Evolutionary conservation across 2,888 invertebrate species (phyloP), one percentile per base, ranked within the genome.

Genomic region (Taphrorychus bicolor): DNA sequence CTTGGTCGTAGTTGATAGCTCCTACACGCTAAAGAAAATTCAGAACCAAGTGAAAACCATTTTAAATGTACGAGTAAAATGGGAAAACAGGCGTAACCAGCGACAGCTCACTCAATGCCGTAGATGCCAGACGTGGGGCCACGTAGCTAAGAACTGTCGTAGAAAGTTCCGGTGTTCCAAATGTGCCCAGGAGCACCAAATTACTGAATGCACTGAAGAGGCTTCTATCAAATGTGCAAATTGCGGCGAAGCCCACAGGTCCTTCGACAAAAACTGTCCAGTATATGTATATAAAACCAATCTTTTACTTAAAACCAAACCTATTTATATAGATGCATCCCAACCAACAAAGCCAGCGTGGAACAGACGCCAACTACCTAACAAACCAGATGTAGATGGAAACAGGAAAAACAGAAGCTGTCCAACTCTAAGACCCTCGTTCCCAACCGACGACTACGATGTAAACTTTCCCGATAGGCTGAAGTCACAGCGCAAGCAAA

Each of bases 51-150:
- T 49, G 7, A 49, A 19, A 19, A 19, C 21, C 18, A n/a, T 49
- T 5, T 17, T 17, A 5, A 49, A 49, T 17, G 19, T 18, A n/a
- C 18, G 49, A n/a, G 18, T 49, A 3, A 4, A 45, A 41, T 64
- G 11, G 69, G 70, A 19, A 60, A 23, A 1, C 48, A 3, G 7
- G 56, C n/a, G 53, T 32, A 61, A 40, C 51, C 57, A 32, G 66
- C 45, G 67, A 23, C 59, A 63, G 63, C 63, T 74, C 2, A 72
- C 73, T 1, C 77, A 78, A 58, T 77, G 76, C 61, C 75, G 76
- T 21, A 54, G 73, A n/a, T 78, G 76, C 51, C 76, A 78, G 67
- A 59, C 66, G 18, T 77, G 75, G 76, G 76, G 76, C 1, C 78
- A 77, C 66, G 77, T 75, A 2, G 73, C 75, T 0, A 40, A 59